Evolutionary conservation across 2,113 vertebrate genomes (phyloP).

Genomic region (Nothocercus nigrocapillus): DNA sequence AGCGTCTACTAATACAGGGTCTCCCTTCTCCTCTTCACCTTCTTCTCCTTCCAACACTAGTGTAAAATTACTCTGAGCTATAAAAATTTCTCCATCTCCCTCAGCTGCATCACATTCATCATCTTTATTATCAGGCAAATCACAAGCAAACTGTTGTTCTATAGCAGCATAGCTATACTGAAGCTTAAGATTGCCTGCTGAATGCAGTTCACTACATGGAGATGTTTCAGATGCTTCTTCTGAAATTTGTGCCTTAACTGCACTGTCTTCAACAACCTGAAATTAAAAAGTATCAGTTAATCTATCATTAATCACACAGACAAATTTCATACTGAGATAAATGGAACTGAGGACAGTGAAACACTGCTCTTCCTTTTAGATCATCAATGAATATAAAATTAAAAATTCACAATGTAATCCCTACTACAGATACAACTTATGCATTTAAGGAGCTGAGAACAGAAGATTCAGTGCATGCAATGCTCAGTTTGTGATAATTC

Average conservation of each 20-base stretch:
- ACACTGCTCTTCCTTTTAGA: background rate
- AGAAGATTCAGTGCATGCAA: background rate
- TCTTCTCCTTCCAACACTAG: slow-evolving; percentile 90
- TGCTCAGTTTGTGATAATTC: background rate
- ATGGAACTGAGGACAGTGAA: background rate
- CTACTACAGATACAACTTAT: background rate
- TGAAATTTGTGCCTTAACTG: slow-evolving; percentile 40
- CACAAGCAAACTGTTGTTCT: slow-evolving; percentile 75
- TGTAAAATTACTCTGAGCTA: slow-evolving; percentile 82
- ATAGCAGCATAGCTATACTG: slow-evolving; percentile 74
- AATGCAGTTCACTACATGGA: slow-evolving; percentile 77
- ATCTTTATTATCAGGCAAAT: slow-evolving; percentile 71
- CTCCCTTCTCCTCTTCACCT: slow-evolving; percentile 69
- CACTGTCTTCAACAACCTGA: slow-evolving; percentile 65
- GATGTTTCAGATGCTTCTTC: slow-evolving; percentile 46
- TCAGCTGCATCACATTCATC: slow-evolving; percentile 68
- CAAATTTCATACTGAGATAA: background rate
- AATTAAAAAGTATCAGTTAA: slow-evolving; percentile 19
- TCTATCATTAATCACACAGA: background rate
- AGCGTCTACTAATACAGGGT: background rate
- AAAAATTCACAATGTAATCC: background rate
- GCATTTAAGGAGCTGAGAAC: background rate
- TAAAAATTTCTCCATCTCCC: slow-evolving; percentile 74
- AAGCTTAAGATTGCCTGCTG: slow-evolving; percentile 79
- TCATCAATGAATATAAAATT: background rate